phyloP scores from a whole-genome alignment of 2,797 vertebrate species.

The Gymnoscopelus braueri region DNA sequence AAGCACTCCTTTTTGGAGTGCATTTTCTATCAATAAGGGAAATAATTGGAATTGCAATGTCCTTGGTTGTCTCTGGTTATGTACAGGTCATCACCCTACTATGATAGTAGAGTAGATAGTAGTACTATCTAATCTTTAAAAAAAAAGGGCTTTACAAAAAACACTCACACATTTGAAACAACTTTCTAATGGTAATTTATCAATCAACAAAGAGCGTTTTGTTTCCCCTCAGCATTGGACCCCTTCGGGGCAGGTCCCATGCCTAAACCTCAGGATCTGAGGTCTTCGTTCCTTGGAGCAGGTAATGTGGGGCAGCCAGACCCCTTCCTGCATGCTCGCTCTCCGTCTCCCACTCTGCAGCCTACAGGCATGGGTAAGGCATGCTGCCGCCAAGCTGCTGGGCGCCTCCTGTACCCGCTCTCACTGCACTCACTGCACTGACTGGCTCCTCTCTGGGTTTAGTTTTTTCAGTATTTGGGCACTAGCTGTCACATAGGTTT shows the following conservation, averaged over 20 bases:
- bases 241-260: constrained; percentile 89
- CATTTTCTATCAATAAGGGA: no score
- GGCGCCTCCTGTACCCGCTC: constrained; percentile 22
- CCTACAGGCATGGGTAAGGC: constrained; percentile 84
- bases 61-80: no score
- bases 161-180: background rate
- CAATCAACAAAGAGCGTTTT: constrained; percentile 35
- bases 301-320: constrained; percentile 85
- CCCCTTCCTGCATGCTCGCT: constrained; percentile 92
- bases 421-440: background rate
- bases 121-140: no score
- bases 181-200: background rate
- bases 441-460: background rate
- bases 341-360: constrained; percentile 91
- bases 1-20: no score
- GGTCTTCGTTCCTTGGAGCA: constrained; percentile 90
- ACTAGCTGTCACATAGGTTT: no score
- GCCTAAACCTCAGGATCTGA: constrained; percentile 90
- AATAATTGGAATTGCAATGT: no score
- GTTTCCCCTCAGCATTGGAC: constrained; percentile 81
- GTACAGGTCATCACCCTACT: no score
- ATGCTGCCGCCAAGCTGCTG: constrained; percentile 50
- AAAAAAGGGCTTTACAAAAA: no score
- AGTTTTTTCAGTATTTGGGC: background rate
- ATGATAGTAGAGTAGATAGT: no score